Evolutionary conservation across 2,797 vertebrate species (phyloP).

Genomic region (Gouania willdenowi): DNA sequence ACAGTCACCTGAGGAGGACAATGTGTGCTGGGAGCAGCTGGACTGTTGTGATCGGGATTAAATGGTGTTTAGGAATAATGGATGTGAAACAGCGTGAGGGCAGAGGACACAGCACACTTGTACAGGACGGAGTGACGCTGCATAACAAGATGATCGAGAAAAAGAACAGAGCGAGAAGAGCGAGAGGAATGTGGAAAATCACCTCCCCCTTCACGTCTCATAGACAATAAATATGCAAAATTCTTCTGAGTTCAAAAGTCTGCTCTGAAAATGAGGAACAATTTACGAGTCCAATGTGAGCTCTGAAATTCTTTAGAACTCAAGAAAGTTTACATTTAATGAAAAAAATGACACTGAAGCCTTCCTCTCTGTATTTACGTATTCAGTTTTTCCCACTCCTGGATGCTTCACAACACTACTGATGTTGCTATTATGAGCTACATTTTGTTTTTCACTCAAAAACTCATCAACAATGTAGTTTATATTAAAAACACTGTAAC

Average conservation of each 20-base stretch:
- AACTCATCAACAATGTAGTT: too few relatives aligned
- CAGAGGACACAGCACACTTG: slow-evolving; percentile 24
- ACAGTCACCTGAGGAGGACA: slow-evolving; percentile 12
- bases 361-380: too few relatives aligned
- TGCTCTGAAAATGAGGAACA: neutral
- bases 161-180: slow-evolving; percentile 14
- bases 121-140: slow-evolving; percentile 21
- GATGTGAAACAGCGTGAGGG: slow-evolving; percentile 20
- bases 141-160: slow-evolving; percentile 19
- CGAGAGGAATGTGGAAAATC: slow-evolving; percentile 34
- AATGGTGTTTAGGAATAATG: slow-evolving; percentile 27
- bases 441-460: too few relatives aligned
- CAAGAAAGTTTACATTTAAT: too few relatives aligned
- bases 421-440: too few relatives aligned
- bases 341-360: too few relatives aligned
- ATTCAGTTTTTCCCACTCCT: too few relatives aligned
- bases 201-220: slow-evolving; percentile 15
- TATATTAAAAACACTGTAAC: too few relatives aligned
- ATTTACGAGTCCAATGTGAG: too few relatives aligned
- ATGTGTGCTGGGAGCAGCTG: neutral
- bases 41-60: slow-evolving; percentile 9
- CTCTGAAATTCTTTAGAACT: too few relatives aligned
- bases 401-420: too few relatives aligned
- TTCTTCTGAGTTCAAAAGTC: slow-evolving; percentile 13
- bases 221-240: slow-evolving; percentile 1